Percentiles rank a stretch among this genome's conserved stretches.
These are phyloP conservation scores for Tauraco erythrolophus DNA, from an alignment of 2,113 vertebrate species.

Conservation along the genomic window DNA sequence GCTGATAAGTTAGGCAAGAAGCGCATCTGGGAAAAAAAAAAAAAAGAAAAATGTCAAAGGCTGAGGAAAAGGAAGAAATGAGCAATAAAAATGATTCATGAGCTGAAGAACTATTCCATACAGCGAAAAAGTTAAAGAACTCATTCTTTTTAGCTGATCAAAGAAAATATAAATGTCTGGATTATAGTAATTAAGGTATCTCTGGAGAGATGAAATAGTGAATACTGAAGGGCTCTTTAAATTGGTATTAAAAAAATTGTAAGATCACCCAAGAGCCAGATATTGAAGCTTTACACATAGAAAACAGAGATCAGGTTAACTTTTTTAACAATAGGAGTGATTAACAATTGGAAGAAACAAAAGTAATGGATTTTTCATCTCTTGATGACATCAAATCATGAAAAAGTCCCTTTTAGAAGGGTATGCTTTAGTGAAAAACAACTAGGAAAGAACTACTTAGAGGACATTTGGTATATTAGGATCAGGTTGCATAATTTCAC, in stretches of 20 bases:
- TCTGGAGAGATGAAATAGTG: neutral
- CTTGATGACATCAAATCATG: neutral
- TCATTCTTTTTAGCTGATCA: neutral
- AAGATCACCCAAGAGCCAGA: neutral
- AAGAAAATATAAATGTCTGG: neutral
- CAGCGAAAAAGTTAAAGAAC: neutral
- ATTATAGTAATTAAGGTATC: neutral
- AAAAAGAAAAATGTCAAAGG: neutral
- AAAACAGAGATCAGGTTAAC: neutral
- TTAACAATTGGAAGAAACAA: neutral
- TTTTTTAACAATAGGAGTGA: neutral
- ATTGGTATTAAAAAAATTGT: neutral
- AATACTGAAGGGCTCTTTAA: neutral
- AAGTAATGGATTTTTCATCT: neutral
- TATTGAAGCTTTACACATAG: neutral
- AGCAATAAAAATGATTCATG: neutral
- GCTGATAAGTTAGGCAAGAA: conserved; percentile 36
- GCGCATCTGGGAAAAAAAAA: neutral
- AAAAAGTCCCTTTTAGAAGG: neutral
- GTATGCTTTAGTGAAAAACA: neutral
- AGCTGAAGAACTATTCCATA: neutral
- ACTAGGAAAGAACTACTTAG: neutral
- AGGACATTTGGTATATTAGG: neutral
- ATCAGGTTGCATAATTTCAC: neutral
- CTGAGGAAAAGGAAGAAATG: neutral